Conservation (phyloP, 2,113 vertebrate species). For the Erinaceus europaeus region DNA sequence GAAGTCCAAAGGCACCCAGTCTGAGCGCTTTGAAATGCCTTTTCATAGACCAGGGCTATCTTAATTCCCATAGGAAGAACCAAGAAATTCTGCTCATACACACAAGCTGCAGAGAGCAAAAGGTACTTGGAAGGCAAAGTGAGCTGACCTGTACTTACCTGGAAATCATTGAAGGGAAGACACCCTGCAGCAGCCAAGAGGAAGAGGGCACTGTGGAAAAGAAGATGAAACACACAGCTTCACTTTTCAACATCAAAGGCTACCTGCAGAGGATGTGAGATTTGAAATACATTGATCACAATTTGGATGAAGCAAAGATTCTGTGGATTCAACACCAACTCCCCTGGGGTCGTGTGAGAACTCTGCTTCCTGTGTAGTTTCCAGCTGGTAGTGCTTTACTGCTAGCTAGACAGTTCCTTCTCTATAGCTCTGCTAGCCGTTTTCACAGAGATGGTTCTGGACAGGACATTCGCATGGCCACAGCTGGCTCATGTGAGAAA, state of each 20-base stretch:
- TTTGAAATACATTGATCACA: not conserved
- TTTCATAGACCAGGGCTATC: not conserved
- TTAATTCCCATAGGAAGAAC: not conserved
- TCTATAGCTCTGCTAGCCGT: not conserved
- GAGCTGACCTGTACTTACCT: conserved; percentile 82
- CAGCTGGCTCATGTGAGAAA: not conserved
- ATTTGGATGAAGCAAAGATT: not conserved
- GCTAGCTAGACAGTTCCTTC: not conserved
- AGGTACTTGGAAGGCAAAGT: not conserved
- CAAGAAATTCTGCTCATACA: not conserved
- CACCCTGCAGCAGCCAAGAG: conserved; percentile 86
- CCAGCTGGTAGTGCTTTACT: not conserved
- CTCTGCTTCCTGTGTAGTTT: accelerated
- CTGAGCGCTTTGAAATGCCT: not conserved
- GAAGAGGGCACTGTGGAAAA: conserved; percentile 82
- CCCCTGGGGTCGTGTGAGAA: not conserved
- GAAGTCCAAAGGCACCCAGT: not conserved
- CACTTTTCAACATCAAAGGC: not conserved
- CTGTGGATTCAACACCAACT: not conserved
- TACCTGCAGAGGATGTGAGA: not conserved
- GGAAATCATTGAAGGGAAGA: conserved; percentile 87
- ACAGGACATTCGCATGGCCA: not conserved
- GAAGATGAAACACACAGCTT: not conserved
- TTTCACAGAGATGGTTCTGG: not conserved
- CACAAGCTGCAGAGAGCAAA: not conserved